These are phyloP conservation scores for Drosophila bocki DNA, from an alignment of 1,140 invertebrate species.

Conservation along the genomic window DNA sequence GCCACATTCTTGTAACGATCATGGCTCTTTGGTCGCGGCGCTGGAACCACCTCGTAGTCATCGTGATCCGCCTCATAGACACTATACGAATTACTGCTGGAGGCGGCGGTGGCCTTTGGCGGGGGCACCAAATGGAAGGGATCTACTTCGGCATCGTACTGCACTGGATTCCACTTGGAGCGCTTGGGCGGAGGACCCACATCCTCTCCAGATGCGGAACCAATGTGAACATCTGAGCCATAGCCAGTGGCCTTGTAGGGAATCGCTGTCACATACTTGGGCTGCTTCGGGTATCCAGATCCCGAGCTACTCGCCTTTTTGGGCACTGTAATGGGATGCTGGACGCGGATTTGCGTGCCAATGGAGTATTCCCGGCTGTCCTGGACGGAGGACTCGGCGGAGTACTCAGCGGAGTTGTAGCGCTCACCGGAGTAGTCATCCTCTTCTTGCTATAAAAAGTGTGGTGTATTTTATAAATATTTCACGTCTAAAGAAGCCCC, in stretches of 20 bases:
- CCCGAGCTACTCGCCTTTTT: slow-evolving; percentile 56
- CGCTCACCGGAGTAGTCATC: slow-evolving; percentile 76
- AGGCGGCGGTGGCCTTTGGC: slow-evolving; percentile 53
- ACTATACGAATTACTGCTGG: slow-evolving; percentile 63
- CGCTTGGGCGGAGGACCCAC: slow-evolving; percentile 57
- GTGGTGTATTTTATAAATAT: too few species aligned
- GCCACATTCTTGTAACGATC: slow-evolving; percentile 78
- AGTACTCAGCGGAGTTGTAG: slow-evolving; percentile 69
- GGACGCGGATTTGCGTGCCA: slow-evolving; percentile 79
- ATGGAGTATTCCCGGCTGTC: slow-evolving; percentile 80
- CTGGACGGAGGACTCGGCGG: slow-evolving; percentile 57
- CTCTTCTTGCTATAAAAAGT: slow-evolving; percentile 54
- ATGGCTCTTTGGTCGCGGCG: slow-evolving; percentile 34
- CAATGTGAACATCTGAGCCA: slow-evolving; percentile 34
- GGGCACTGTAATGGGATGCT: slow-evolving; percentile 78
- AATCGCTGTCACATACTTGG: slow-evolving; percentile 47
- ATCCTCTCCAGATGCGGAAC: slow-evolving; percentile 31
- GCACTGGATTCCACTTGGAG: slow-evolving; percentile 59
- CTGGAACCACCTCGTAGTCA: slow-evolving; percentile 67
- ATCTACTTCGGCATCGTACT: slow-evolving; percentile 67
- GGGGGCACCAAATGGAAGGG: slow-evolving; percentile 76
- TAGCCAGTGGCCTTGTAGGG: slow-evolving; percentile 58
- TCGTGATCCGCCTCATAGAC: slow-evolving; percentile 73
- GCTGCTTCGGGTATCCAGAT: slow-evolving; percentile 50
- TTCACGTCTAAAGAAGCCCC: too few species aligned